Conservation (phyloP, 2,797 vertebrate genomes). For the Chaunax sp. region DNA sequence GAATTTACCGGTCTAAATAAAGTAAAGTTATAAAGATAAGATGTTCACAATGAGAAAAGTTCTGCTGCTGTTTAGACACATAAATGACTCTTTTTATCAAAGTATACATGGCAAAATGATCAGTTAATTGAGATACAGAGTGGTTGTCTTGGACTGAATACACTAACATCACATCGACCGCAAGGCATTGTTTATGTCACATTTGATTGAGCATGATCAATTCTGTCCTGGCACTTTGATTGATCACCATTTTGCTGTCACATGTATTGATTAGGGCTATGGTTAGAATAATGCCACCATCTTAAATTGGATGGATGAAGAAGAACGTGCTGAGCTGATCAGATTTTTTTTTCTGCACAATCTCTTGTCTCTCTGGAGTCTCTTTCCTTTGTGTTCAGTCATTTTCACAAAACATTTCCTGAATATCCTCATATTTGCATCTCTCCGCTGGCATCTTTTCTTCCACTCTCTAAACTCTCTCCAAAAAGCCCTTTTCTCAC, state of each 20-base stretch:
- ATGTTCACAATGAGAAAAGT: no score
- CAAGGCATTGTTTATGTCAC: conserved; percentile 82
- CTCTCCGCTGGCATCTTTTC: conserved; percentile 14
- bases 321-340: conserved; percentile 59
- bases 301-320: conserved; percentile 64
- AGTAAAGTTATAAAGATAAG: not conserved
- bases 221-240: conserved; percentile 81
- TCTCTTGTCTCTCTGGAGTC: conserved; percentile 15
- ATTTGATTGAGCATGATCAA: conserved; percentile 85
- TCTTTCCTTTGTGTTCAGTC: conserved; percentile 5
- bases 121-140: conserved; percentile 82
- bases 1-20: conserved; percentile 5
- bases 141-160: conserved; percentile 72
- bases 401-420: conserved; percentile 18
- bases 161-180: conserved; percentile 71
- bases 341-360: conserved; percentile 46
- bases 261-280: conserved; percentile 72
- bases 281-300: conserved; percentile 80
- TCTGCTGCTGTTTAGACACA: conserved; percentile 34
- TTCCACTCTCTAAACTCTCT: conserved; percentile 26
- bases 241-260: conserved; percentile 83
- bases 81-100: conserved; percentile 74
- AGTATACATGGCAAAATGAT: conserved; percentile 48
- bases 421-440: conserved; percentile 22
- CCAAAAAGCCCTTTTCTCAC: conserved; percentile 21